Evolutionary conservation across 1,140 invertebrate species (phyloP).

Genomic region (Heliconius hewitsoni): DNA sequence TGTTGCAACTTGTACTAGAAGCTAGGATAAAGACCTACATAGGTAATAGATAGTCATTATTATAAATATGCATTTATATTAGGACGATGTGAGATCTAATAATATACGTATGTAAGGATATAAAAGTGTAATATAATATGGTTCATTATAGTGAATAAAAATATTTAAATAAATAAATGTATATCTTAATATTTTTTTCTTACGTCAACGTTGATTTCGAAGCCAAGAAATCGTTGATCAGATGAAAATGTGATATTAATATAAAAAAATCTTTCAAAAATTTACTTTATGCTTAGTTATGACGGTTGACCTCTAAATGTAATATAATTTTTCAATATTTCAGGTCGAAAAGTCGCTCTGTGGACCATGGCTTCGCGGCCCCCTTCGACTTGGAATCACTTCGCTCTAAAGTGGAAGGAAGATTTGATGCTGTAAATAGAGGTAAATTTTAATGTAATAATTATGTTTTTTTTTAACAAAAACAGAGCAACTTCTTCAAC

Average conservation of each 20-base stretch:
- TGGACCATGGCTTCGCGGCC: slow-evolving; percentile 91
- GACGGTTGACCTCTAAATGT: background rate
- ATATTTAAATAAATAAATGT: background rate
- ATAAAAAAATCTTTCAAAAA: background rate
- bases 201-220: too few species aligned
- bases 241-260: background rate
- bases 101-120: background rate
- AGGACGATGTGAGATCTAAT: background rate
- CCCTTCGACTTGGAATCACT: slow-evolving; percentile 91
- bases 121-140: background rate
- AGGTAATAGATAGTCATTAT: background rate
- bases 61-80: background rate
- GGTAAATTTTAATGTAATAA: slow-evolving; percentile 50
- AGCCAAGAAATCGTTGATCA: too few species aligned
- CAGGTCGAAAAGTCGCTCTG: slow-evolving; percentile 94
- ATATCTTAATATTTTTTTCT: background rate
- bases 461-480: background rate
- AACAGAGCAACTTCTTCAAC: too few species aligned
- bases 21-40: too few species aligned
- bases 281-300: background rate
- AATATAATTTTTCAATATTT: slow-evolving; percentile 56
- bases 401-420: slow-evolving; percentile 90
- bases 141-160: background rate
- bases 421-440: slow-evolving; percentile 88
- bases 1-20: background rate